Evolutionary conservation across 2,113 vertebrate species (phyloP).

Genomic region (Spizaetus ornatus): DNA sequence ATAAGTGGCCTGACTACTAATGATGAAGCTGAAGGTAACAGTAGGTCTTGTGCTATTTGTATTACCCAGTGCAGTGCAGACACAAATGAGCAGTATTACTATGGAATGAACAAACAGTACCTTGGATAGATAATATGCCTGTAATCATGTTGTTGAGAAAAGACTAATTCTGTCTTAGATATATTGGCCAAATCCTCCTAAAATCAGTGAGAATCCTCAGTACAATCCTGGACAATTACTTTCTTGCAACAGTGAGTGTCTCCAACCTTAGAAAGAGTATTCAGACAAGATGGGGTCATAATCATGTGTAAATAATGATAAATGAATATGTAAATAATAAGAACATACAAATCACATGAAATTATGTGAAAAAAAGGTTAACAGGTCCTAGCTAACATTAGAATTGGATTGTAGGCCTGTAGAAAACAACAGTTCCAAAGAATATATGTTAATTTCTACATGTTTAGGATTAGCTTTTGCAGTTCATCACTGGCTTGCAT

Average conservation of each 20-base stretch:
- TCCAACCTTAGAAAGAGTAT: not conserved
- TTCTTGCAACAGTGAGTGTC: not conserved
- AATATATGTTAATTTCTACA: not conserved
- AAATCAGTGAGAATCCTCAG: not conserved
- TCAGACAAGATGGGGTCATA: not conserved
- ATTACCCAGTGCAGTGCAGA: not conserved
- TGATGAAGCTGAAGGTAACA: not conserved
- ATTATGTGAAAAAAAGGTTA: not conserved
- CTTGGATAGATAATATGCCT: not conserved
- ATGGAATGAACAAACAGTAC: not conserved
- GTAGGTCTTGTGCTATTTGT: not conserved
- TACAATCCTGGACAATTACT: not conserved
- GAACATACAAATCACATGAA: not conserved
- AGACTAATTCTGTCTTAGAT: not conserved
- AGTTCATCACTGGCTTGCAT: not conserved
- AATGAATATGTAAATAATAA: not conserved
- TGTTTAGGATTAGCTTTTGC: not conserved
- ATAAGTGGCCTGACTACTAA: not conserved
- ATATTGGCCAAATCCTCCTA: not conserved
- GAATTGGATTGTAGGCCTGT: not conserved
- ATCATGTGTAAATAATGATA: not conserved
- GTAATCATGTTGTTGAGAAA: not conserved
- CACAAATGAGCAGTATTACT: not conserved
- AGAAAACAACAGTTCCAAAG: not conserved
- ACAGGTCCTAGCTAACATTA: not conserved